phyloP scores from a whole-genome alignment of 2,113 vertebrate genomes.

The Notarius lentiginosus region DNA sequence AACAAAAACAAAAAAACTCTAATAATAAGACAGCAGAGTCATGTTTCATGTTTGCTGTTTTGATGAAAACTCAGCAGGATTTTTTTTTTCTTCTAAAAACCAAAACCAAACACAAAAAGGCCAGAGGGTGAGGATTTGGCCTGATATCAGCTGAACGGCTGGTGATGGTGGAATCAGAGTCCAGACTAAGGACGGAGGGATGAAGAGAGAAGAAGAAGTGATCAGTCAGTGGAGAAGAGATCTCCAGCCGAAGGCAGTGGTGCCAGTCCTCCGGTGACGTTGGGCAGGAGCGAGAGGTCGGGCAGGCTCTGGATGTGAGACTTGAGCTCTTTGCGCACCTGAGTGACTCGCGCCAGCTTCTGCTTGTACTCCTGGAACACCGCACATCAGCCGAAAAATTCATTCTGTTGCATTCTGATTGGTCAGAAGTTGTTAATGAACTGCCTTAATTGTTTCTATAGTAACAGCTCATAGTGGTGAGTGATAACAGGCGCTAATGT shows the following conservation, averaged over 20 bases:
- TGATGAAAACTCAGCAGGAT: neutral
- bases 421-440: neutral
- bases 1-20: neutral
- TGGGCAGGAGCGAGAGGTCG: conserved; percentile 93
- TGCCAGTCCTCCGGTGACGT: conserved; percentile 91
- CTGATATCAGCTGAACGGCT: conserved; percentile 16
- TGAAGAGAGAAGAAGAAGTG: neutral
- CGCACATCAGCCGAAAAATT: neutral
- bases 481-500: neutral
- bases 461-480: neutral
- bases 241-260: conserved; percentile 96
- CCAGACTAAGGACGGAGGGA: conserved; percentile 14
- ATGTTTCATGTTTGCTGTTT: conserved; percentile 6
- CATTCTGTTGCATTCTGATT: neutral
- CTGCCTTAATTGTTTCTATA: neutral
- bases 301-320: conserved; percentile 99
- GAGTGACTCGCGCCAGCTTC: conserved; percentile 95
- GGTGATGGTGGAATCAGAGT: conserved; percentile 38
- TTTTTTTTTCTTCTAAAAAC: conserved; percentile 20
- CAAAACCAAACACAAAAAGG: conserved; percentile 13
- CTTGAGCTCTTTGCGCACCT: conserved; percentile 97
- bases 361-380: conserved; percentile 90
- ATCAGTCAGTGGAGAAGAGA: conserved; percentile 97
- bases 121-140: neutral
- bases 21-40: conserved; percentile 36